Conservation (phyloP, 35 echinoderm and acorn worm species). For the Chiridota heheva region DNA sequence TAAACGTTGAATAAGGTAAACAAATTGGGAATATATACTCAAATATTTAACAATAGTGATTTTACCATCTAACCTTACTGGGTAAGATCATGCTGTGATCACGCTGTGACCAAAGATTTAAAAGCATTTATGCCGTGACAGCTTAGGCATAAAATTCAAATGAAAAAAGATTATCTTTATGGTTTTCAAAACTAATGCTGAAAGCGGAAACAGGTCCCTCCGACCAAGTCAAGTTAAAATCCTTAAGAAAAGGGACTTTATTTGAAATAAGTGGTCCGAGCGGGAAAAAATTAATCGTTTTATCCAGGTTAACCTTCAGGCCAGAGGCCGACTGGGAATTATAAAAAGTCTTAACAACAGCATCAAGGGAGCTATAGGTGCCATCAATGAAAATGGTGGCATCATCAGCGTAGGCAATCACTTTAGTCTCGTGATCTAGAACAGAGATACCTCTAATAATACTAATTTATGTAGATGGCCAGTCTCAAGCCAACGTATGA, state of each 20-base stretch:
- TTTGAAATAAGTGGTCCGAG: background rate
- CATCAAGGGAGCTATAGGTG: background rate
- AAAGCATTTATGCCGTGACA: background rate
- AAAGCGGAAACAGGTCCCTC: too few relatives aligned
- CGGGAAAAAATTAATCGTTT: background rate
- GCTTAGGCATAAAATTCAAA: background rate
- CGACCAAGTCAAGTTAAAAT: too few relatives aligned
- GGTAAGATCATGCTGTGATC: background rate
- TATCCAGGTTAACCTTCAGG: background rate
- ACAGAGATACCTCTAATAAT: background rate
- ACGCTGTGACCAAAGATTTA: slow-evolving; percentile 1
- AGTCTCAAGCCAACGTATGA: background rate
- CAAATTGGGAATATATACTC: slow-evolving; percentile 16
- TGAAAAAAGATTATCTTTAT: slow-evolving; percentile 33
- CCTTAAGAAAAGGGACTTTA: too few relatives aligned
- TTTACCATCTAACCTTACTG: slow-evolving; percentile 22
- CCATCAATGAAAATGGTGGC: slow-evolving; percentile 26
- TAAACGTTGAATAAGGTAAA: slow-evolving; percentile 10
- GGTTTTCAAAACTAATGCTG: too few relatives aligned
- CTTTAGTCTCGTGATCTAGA: background rate
- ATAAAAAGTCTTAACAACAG: slow-evolving; percentile 7
- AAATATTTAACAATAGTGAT: background rate
- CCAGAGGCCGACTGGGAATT: background rate
- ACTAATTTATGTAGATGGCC: background rate
- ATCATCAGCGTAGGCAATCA: background rate